phyloP scores from a whole-genome alignment of 2,888 invertebrate species.

The Deilephila elpenor region DNA sequence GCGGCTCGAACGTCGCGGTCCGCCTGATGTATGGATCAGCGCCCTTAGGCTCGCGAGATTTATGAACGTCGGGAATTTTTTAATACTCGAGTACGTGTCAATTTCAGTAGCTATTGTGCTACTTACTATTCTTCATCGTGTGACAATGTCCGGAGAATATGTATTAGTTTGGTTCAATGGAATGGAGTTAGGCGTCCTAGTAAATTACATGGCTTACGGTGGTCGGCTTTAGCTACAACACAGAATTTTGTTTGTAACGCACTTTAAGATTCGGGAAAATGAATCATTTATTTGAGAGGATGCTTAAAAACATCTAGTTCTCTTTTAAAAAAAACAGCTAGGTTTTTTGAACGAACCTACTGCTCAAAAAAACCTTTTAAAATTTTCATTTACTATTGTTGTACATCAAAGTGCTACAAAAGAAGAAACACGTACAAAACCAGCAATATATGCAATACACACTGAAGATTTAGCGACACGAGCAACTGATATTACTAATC shows the following conservation, averaged over 20 bases:
- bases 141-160: neutral
- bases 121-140: neutral
- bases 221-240: no score
- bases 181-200: neutral
- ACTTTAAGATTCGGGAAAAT: no score
- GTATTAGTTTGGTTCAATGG: neutral
- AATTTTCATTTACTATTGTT: neutral
- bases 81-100: constrained; percentile 31
- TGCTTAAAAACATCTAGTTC: no score
- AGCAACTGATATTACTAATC: neutral
- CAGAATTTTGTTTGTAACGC: no score
- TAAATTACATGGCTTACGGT: no score
- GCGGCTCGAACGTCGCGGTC: constrained; percentile 20
- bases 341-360: no score
- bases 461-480: neutral
- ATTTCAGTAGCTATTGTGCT: neutral
- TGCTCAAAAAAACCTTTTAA: neutral
- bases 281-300: no score
- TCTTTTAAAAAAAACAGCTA: no score
- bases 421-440: neutral
- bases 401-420: neutral
- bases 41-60: constrained; percentile 18
- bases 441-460: neutral
- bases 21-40: constrained; percentile 28
- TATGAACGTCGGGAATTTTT: constrained; percentile 10